Evolutionary conservation across 2,113 vertebrate species (phyloP).

Genomic region (Prunella himalayana): DNA sequence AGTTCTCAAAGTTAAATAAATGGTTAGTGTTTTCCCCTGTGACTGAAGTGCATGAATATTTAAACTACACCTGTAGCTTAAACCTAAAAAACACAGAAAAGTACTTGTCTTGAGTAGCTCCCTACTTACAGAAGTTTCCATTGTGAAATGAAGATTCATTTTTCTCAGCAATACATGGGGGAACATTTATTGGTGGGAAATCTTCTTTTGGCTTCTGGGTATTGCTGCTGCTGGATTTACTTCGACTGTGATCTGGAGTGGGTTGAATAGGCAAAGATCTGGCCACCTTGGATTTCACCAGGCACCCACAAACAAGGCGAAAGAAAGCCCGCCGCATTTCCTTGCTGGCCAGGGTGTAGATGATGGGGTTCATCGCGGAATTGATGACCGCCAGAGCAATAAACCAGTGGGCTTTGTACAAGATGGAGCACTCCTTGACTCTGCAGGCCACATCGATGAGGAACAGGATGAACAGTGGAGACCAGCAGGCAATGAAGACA

Average conservation of each 20-base stretch:
- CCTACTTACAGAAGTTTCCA: constrained; percentile 68
- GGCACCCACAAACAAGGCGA: constrained; percentile 81
- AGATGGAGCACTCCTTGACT: constrained; percentile 73
- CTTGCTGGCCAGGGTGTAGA: constrained; percentile 93
- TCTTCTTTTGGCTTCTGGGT: constrained; percentile 73
- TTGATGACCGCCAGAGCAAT: constrained; percentile 88
- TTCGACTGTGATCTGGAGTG: constrained; percentile 81
- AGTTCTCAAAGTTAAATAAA: not conserved
- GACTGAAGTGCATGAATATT: constrained; percentile 31
- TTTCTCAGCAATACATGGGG: not conserved
- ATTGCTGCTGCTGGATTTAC: constrained; percentile 89
- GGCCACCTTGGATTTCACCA: constrained; percentile 57
- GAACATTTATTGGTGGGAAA: not conserved
- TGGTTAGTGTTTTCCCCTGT: not conserved
- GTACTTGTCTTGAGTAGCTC: not conserved
- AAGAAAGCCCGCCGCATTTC: constrained; percentile 94
- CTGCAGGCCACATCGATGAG: constrained; percentile 88
- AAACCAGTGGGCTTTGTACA: constrained; percentile 88
- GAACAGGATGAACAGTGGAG: constrained; percentile 87
- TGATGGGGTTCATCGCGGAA: constrained; percentile 93
- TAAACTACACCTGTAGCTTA: not conserved
- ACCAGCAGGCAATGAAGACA: constrained; percentile 94
- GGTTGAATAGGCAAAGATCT: constrained; percentile 69
- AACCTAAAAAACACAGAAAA: not conserved
- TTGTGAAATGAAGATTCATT: constrained; percentile 66